These are phyloP conservation scores for Cephus nigrinus DNA, from an alignment of 2,888 invertebrate genomes.

Conservation along the genomic window DNA sequence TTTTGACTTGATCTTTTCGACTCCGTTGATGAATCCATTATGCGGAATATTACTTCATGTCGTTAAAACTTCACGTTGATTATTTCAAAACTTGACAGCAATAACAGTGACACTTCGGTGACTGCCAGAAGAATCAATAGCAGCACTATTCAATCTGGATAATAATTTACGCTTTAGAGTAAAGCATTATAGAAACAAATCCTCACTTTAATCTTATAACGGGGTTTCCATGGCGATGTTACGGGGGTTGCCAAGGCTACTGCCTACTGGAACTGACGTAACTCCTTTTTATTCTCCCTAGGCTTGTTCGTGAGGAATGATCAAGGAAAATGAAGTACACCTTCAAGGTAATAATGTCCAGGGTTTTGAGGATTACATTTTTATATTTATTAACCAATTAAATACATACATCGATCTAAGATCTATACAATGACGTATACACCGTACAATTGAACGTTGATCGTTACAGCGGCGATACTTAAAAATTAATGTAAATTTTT, in stretches of 20 bases:
- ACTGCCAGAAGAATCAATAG: background rate
- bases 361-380: constrained; percentile 8
- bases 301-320: background rate
- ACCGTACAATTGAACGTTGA: background rate
- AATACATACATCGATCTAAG: constrained; percentile 24
- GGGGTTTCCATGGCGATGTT: constrained; percentile 26
- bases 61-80: background rate
- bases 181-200: constrained; percentile 12
- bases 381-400: constrained; percentile 12
- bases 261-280: background rate
- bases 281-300: background rate
- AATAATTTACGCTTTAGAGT: background rate
- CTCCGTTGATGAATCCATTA: background rate
- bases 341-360: background rate
- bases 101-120: background rate
- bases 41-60: background rate
- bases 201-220: constrained; percentile 13
- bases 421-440: background rate
- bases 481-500: background rate
- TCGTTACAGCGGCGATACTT: background rate
- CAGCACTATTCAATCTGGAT: background rate
- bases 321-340: background rate
- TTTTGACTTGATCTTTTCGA: background rate
- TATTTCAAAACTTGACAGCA: background rate
- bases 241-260: constrained; percentile 15